These are phyloP conservation scores for Synaphobranchus kaupii DNA, from an alignment of 2,797 vertebrate species.

Conservation along the genomic window DNA sequence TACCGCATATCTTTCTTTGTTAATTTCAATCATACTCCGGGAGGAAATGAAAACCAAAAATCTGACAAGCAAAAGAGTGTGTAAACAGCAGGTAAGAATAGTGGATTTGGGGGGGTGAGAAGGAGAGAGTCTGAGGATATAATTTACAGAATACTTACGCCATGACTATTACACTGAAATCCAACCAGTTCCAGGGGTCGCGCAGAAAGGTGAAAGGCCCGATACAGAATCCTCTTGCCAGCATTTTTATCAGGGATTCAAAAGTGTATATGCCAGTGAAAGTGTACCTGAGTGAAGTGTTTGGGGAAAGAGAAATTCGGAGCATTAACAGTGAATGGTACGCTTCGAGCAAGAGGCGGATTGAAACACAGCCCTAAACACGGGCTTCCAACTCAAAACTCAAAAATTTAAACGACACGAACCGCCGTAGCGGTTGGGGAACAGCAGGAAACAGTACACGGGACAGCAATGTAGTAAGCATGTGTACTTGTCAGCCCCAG, in stretches of 20 bases:
- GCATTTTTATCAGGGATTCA: constrained; percentile 95
- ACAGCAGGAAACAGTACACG: constrained; percentile 14
- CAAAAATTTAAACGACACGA: constrained; percentile 17
- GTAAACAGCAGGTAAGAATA: neutral
- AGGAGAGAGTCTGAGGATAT: neutral
- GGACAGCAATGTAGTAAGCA: constrained; percentile 39
- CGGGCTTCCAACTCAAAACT: constrained; percentile 30
- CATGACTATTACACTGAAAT: constrained; percentile 97
- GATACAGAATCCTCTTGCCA: constrained; percentile 94
- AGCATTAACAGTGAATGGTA: constrained; percentile 29
- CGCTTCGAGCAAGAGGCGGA: neutral
- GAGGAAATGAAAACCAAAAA: neutral
- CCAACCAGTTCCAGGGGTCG: constrained; percentile 98
- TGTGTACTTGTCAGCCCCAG: constrained; percentile 26
- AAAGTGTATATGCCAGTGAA: constrained; percentile 98
- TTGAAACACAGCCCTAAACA: constrained; percentile 8
- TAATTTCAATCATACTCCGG: neutral
- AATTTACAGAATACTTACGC: constrained; percentile 81
- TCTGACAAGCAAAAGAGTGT: neutral
- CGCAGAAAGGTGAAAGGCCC: constrained; percentile 94
- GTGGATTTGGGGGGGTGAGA: neutral
- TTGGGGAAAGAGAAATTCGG: constrained; percentile 40
- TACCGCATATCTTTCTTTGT: neutral
- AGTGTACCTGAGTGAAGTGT: constrained; percentile 63
- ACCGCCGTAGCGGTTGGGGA: neutral